Base-by-base conservation (phyloP, 2,888 invertebrate species). In the Marasmarcha lunaedactyla region DNA sequence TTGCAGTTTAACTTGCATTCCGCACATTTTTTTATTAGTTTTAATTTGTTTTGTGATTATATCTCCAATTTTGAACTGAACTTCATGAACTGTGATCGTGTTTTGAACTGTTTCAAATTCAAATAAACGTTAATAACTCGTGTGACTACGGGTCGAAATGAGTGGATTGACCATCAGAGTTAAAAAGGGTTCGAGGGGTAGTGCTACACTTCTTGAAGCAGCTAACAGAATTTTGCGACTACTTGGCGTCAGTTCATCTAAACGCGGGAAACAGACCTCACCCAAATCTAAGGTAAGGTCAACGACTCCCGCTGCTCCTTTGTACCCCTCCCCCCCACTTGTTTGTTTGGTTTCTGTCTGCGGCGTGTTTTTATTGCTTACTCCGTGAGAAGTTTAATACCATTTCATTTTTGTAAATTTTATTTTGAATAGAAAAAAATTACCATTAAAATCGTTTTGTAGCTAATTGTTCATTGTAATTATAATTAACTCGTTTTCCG, bases 261-360 rank as follows among this genome's bases (percentile, higher is more conserved):
- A 84, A 71, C 84, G 84, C 76, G 83, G 79, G 79, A 84, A 84
- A 77, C 79, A 84, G 64, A 72, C 79, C 65, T 79, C 83, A 56
- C 71, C 81, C 59, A 83, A 81, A 76, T 67, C 79, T 54, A 83
- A 83, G 83, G 83, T 83, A 74, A 77, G 76, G 70, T 74, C 77
- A 73, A 63, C 63, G 74, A 71, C 74, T 63, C 58, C 55, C 58
- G 59, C 55, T 58, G 55, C 57, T 59, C 57, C 44, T 52, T 53
- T 60, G 59, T 54, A 53, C 50, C 50, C 2, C 30, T n/a, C 30
- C 30, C 20, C 20, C 54, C 20, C 54, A 50, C 52, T 52, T 55
- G 51, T 57, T 58, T 56, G 46, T 57, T 57, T 55, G 43, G 25
- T 11, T 52, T 52, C 48, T 48, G 45, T 44, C 44, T 47, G 37